A percentile compares a stretch with the other conserved stretches of the same genome.
Conservation (phyloP, 2,888 invertebrate genomes). For the Psylliodes chrysocephalus region DNA sequence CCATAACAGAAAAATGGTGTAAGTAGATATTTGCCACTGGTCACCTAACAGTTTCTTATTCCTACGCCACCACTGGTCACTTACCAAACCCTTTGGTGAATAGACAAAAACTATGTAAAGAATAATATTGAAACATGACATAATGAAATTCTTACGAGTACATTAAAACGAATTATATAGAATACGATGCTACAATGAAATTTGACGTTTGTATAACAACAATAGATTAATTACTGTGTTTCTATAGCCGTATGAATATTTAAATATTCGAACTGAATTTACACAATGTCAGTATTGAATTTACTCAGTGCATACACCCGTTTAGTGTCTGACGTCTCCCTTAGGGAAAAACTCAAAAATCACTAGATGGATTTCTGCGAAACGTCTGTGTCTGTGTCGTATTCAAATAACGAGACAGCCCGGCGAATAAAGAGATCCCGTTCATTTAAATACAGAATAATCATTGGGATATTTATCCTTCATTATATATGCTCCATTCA, state of each 20-base stretch:
- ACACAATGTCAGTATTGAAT: constrained; percentile 63
- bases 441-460: constrained; percentile 37
- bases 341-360: constrained; percentile 51
- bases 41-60: no score
- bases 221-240: constrained; percentile 66
- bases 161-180: constrained; percentile 66
- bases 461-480: constrained; percentile 33
- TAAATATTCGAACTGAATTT: constrained; percentile 61
- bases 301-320: constrained; percentile 56
- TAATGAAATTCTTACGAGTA: constrained; percentile 62
- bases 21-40: no score
- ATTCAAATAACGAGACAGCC: constrained; percentile 34
- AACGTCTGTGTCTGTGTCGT: constrained; percentile 36
- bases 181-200: constrained; percentile 63
- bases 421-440: constrained; percentile 16
- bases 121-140: constrained; percentile 40
- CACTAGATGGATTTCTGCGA: constrained; percentile 47
- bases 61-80: no score
- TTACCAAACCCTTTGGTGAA: background rate
- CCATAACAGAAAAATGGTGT: no score
- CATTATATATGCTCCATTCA: constrained; percentile 26
- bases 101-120: constrained; percentile 34
- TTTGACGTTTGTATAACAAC: constrained; percentile 64
- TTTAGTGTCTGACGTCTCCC: constrained; percentile 48
- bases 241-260: constrained; percentile 64